These are phyloP conservation scores for Agrilus planipennis DNA, from an alignment of 1,140 invertebrate species.

Conservation along the genomic window DNA sequence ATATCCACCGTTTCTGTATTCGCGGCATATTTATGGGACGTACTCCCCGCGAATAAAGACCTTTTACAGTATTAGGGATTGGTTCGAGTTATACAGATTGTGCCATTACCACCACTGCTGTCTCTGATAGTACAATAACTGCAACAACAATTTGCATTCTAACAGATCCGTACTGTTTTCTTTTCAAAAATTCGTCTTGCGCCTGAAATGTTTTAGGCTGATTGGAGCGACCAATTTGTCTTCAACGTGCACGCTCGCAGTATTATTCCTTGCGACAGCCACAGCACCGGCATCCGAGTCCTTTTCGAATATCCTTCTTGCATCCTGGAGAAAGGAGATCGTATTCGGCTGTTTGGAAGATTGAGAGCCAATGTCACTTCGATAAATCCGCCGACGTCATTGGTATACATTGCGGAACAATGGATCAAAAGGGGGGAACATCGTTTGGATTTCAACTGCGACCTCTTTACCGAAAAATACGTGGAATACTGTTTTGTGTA, in stretches of 20 bases:
- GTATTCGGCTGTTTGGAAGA: constrained; percentile 61
- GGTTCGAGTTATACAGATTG: no score
- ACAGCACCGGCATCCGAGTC: constrained; percentile 53
- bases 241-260: constrained; percentile 69
- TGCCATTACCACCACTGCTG: no score
- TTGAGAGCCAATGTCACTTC: constrained; percentile 54
- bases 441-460: constrained; percentile 63
- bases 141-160: no score
- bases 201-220: constrained; percentile 46
- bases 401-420: constrained; percentile 55
- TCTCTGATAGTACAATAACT: no score
- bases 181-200: no score
- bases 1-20: no score
- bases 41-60: no score
- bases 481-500: constrained; percentile 80
- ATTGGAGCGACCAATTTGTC: constrained; percentile 70
- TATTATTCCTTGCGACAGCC: constrained; percentile 64
- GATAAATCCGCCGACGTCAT: constrained; percentile 42
- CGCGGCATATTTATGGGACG: no score
- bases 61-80: no score
- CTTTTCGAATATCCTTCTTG: constrained; percentile 72
- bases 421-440: constrained; percentile 51
- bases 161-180: no score
- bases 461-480: constrained; percentile 67
- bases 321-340: constrained; percentile 57